Evolutionary conservation across 2,113 vertebrate genomes (phyloP), one percentile per base, ranked within the genome.

Genomic region (Perca schrenkii): DNA sequence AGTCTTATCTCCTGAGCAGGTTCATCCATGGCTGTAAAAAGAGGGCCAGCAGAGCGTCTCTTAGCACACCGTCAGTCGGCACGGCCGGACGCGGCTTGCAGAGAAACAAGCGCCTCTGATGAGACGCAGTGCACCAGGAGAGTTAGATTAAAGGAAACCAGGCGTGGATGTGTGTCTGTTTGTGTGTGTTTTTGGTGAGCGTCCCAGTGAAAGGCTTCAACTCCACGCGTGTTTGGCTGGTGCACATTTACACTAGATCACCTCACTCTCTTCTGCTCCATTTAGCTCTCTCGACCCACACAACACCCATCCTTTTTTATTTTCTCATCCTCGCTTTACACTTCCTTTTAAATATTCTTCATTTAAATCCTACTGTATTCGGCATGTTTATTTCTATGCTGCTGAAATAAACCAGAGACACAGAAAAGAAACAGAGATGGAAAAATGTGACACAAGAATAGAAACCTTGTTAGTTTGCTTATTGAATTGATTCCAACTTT

Each of bases 1-100:
- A 72, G 82, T 85, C 75, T 93, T 90, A 88, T 95, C 92, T 92
- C 90, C 84, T 90, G 84, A 89, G 86, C 88, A 84, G 89, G 89
- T 93, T 94, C 86, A 90, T 90, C 86, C 74, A 47, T 22, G 56
- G 57, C 83, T 86, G 79, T 63, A 58, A 85, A 89, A 74, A 69
- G 50, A 16, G 74, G 79, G 70, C 70, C 79, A 77, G 62, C 60
- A 52, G 86, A 86, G 67, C 63, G 4, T 49, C 74, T 83, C 67
- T 77, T 57, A 7, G 84, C 66, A 46, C 58, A 57, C 71, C 64
- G 34, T 78, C 79, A 50, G 84, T 78, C 82, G 77, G 70, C 76
- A 67, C 62, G 0, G 19, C 58, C 74, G 66, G 88, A 74, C 25
- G 15, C 8, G 10, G 50, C 60, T 74, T 19, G 25, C 21, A n/a